Percentiles rank a stretch among this genome's conserved stretches.
Conservation (phyloP, 2,113 vertebrate genomes). For the Poicephalus meyeri region DNA sequence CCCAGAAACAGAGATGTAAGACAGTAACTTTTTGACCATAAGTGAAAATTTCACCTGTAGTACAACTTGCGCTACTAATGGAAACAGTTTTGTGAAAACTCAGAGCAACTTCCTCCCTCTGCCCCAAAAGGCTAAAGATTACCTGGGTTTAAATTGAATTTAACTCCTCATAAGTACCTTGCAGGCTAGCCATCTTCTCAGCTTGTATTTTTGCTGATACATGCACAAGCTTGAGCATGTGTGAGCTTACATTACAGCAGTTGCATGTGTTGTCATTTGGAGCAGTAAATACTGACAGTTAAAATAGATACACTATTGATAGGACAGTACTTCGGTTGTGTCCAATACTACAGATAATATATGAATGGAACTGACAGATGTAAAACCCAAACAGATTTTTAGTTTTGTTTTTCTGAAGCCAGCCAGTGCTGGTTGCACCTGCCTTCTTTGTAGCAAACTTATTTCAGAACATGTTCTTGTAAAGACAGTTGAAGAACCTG, state of each 20-base stretch:
- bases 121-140: not conserved
- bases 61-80: not conserved
- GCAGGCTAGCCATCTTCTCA: not conserved
- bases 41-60: not conserved
- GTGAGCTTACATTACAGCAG: not conserved
- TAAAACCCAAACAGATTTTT: not conserved
- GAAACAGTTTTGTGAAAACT: not conserved
- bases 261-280: not conserved
- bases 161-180: not conserved
- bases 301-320: not conserved
- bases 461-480: not conserved
- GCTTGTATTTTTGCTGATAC: not conserved
- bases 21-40: not conserved
- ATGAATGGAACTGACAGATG: not conserved
- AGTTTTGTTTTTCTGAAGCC: not conserved
- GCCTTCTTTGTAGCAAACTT: not conserved
- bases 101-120: not conserved
- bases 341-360: not conserved
- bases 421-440: not conserved
- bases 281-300: not conserved
- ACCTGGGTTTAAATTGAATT: not conserved
- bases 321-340: not conserved
- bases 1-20: not conserved
- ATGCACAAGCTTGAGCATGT: not conserved
- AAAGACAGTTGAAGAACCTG: not conserved